These are phyloP conservation scores for Craseonycteris thonglongyai DNA, from an alignment of 2,113 vertebrate genomes.

Conservation along the genomic window DNA sequence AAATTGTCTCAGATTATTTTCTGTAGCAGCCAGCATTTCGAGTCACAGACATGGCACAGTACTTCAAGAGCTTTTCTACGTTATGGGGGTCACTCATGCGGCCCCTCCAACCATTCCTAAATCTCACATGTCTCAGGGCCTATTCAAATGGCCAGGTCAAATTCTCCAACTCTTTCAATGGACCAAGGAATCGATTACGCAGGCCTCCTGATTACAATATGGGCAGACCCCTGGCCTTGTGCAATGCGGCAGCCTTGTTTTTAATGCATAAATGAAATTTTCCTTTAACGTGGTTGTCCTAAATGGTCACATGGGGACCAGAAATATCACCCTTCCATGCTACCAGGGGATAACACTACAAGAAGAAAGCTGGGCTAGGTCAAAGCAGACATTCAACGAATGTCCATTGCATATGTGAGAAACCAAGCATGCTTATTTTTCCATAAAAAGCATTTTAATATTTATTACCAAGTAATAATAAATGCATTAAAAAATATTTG, in stretches of 20 bases:
- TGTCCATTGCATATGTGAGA: not conserved
- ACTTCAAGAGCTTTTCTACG: not conserved
- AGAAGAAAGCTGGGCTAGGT: not conserved
- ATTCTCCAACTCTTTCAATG: not conserved
- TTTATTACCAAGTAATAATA: not conserved
- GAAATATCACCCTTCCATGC: not conserved
- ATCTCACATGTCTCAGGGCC: not conserved
- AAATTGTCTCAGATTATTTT: not conserved
- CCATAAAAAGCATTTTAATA: not conserved
- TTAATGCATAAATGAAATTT: not conserved
- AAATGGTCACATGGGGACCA: not conserved
- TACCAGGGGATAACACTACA: not conserved
- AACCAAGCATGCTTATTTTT: not conserved
- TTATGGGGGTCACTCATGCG: accelerated
- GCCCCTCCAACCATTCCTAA: not conserved
- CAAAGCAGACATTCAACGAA: not conserved
- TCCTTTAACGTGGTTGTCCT: not conserved
- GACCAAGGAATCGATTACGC: not conserved
- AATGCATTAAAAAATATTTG: not conserved
- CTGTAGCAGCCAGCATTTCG: not conserved
- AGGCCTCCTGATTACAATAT: not conserved
- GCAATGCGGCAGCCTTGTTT: not conserved
- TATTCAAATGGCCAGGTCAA: not conserved
- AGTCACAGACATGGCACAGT: not conserved
- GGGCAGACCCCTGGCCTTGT: accelerated